Percentiles rank a stretch among this genome's conserved stretches.
phyloP scores from a whole-genome alignment of 2,888 invertebrate genomes.

The Sipha maydis region DNA sequence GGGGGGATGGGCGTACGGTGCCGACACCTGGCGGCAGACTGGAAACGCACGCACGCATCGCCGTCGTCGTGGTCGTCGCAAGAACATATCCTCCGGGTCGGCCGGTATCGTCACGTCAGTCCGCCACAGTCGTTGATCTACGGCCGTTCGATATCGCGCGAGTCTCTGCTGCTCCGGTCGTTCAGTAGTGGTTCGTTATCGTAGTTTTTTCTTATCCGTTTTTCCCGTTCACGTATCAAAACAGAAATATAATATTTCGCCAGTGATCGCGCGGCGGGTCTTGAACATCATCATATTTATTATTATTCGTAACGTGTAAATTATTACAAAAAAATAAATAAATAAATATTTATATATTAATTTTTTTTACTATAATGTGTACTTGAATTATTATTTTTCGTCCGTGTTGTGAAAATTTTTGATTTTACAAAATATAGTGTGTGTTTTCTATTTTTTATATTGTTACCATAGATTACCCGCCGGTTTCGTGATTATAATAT shows the following conservation, averaged over 20 bases:
- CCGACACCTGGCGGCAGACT: conserved; percentile 61
- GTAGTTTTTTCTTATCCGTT: conserved; percentile 17
- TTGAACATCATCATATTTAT: conserved; percentile 14
- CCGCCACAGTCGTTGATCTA: conserved; percentile 53
- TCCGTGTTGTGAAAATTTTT: not conserved
- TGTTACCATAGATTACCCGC: not conserved
- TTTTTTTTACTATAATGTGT: not conserved
- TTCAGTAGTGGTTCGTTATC: conserved; percentile 12
- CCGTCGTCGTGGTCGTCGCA: conserved; percentile 30
- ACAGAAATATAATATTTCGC: not conserved
- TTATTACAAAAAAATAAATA: not conserved
- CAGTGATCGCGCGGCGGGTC: not conserved
- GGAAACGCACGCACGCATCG: conserved; percentile 49
- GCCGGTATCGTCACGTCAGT: conserved; percentile 55
- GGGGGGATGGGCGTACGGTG: conserved; percentile 59
- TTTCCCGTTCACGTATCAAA: not conserved
- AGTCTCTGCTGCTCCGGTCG: conserved; percentile 1
- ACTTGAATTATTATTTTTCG: not conserved
- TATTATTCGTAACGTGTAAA: conserved; percentile 14
- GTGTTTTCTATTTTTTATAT: not conserved
- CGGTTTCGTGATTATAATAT: not conserved
- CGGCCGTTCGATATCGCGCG: conserved; percentile 39
- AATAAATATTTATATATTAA: not conserved
- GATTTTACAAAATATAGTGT: not conserved
- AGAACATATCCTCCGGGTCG: conserved; percentile 60